Conservation (phyloP, 2,113 vertebrate genomes). For the Spermophilus dauricus region DNA sequence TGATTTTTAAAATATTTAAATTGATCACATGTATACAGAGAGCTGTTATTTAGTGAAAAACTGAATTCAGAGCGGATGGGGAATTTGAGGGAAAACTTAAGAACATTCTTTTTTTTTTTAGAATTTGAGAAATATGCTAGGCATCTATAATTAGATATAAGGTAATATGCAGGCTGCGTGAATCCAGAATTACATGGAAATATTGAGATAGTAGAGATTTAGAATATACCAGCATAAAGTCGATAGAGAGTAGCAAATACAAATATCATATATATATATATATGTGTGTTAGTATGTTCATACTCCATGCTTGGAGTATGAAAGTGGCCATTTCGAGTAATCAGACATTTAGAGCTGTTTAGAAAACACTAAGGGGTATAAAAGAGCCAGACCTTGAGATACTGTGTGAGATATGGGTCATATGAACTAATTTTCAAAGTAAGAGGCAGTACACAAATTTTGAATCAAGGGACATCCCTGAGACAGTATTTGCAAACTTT, state of each 20-base stretch:
- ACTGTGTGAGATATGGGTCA: neutral
- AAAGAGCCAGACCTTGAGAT: neutral
- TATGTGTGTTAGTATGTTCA: too few species aligned
- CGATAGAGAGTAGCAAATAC: neutral
- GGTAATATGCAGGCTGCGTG: neutral
- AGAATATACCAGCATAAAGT: neutral
- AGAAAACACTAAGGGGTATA: neutral
- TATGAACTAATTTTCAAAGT: neutral
- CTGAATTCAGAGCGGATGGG: neutral
- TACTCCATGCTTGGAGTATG: neutral
- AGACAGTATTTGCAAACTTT: neutral
- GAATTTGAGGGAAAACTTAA: neutral
- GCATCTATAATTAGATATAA: neutral
- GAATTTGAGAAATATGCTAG: neutral
- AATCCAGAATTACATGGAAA: neutral
- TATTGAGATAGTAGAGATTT: neutral
- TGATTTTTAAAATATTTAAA: neutral
- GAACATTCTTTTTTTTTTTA: neutral
- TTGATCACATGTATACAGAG: neutral
- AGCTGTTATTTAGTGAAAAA: neutral
- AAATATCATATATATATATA: neutral
- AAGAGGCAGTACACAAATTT: neutral
- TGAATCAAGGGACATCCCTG: neutral
- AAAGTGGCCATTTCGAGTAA: neutral
- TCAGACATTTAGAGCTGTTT: neutral